Evolutionary conservation across 2,888 invertebrate species (phyloP), one percentile per base, ranked within the genome.

Genomic region (Chrysina gloriosa): DNA sequence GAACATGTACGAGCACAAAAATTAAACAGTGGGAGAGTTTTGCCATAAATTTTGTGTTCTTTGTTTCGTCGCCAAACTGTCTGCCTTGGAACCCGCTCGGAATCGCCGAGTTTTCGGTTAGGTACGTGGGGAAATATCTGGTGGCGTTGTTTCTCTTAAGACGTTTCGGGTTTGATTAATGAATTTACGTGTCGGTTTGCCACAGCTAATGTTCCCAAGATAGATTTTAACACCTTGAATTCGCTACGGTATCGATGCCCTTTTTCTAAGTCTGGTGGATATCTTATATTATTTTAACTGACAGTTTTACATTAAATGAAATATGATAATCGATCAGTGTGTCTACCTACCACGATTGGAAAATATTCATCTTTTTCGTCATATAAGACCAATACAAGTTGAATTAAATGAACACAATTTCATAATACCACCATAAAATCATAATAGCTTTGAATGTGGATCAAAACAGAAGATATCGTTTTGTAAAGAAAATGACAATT

Each of bases 291-390:
- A 77, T 42, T 36, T 19, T 11, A 25, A 4, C 9, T 39, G 36
- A 39, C 23, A 58, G 42, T 58, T 76, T 78, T 76, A 76, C 75
- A 75, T 72, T 73, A 69, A 76, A 78, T 78, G 79, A 79, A 78
- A 77, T 77, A 78, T 79, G 75, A 75, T 56, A 36, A 56, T 27
- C 34, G n/a, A 21, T 16, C 23, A 27, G 42, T 27, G 23, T 25
- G 39, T 58, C 23, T 25, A 21, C 2, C 11, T 21, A 16, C 42
- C 11, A n/a, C 58, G 52, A 52, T 31, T 31, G 29, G 14, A 31
- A 19, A 31, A 25, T 4, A 52, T 16, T 31, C 19, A 29, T 52
- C 4, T 21, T 45, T 9, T 19, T n/a, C n/a, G n/a, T n/a, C n/a
- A n/a, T n/a, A n/a, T n/a, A n/a, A n/a, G n/a, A n/a, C n/a, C n/a